These are phyloP conservation scores for Bos indicus DNA, from an alignment of 2,113 vertebrate genomes.

Conservation along the genomic window DNA sequence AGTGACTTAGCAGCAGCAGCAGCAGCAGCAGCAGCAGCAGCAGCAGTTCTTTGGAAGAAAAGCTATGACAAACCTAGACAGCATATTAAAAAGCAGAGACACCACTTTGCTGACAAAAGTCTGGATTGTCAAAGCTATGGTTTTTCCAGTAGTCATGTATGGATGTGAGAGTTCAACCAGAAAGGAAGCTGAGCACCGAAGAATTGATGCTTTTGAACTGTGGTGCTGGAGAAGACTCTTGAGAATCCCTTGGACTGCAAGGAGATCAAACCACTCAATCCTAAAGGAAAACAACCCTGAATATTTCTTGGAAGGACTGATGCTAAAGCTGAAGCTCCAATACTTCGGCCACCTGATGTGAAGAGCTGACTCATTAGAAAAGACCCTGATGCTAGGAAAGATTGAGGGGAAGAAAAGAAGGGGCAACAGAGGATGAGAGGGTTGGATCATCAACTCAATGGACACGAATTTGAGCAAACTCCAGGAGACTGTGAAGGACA, in stretches of 20 bases:
- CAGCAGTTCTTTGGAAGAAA: not conserved
- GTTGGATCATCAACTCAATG: not conserved
- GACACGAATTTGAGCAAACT: not conserved
- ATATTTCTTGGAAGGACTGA: not conserved
- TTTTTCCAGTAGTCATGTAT: not conserved
- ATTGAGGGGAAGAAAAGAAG: not conserved
- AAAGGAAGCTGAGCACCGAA: not conserved
- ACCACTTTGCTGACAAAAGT: not conserved
- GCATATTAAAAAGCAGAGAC: not conserved
- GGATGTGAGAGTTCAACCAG: not conserved
- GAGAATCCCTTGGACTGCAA: not conserved
- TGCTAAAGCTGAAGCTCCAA: not conserved
- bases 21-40: not conserved
- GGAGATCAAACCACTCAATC: not conserved
- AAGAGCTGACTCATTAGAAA: not conserved
- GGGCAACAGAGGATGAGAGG: not conserved
- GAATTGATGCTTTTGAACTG: not conserved
- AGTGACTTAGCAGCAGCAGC: too few relatives aligned
- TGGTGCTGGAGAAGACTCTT: not conserved
- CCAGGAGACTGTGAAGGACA: not conserved
- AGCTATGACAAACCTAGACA: not conserved
- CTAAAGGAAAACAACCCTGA: not conserved
- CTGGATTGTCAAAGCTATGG: not conserved
- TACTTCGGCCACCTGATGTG: not conserved
- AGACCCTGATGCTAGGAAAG: not conserved